Base-by-base conservation (phyloP, 2,888 invertebrate genomes). In the Eilema caniola region DNA sequence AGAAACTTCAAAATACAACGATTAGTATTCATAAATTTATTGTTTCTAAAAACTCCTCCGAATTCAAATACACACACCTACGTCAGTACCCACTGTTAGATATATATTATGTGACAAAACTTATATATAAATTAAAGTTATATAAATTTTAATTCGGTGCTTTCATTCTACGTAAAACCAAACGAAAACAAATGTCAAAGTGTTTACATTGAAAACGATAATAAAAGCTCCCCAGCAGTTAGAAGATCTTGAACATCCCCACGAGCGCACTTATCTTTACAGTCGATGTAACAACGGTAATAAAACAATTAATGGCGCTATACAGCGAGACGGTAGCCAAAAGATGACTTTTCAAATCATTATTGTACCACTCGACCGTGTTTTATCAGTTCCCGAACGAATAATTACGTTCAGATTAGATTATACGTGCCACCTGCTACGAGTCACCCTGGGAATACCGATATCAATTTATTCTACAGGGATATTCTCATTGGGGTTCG, bases 291-390 rank as follows among this genome's bases (percentile, higher is more conserved):
- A 91, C 88, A 87, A 85, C 88, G 74, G 82, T 83, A 86, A 91
- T 93, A 90, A 93, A 94, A 93, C 87, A 90, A 92, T 92, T 94
- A 93, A 95, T 91, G 88, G 83, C 83, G 85, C 80, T 86, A 90
- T 94, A 88, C 93, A 94, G 91, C 87, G 82, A 74, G 76, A 88
- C 92, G 85, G 92, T 90, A 90, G 93, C 86, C 79, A 85, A 84
- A 81, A 85, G 83, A 85, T 83, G 86, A 82, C 77, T 83, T 83
- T 83, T 77, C 82, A 82, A 80, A 85, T 83, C 80, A 78, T 82
- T 78, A 83, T 80, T 79, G 71, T 76, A 73, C 78, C 85, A 89
- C 90, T 91, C 85, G 87, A 89, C 69, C 78, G 75, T 67, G 71
- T 81, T 86, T 88, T 89, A 90, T 89, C 87, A 79, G 72, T 64